Evolutionary conservation across 2,113 vertebrate species (phyloP), one percentile per base, ranked within the genome.

Genomic region (Labeo catla): DNA sequence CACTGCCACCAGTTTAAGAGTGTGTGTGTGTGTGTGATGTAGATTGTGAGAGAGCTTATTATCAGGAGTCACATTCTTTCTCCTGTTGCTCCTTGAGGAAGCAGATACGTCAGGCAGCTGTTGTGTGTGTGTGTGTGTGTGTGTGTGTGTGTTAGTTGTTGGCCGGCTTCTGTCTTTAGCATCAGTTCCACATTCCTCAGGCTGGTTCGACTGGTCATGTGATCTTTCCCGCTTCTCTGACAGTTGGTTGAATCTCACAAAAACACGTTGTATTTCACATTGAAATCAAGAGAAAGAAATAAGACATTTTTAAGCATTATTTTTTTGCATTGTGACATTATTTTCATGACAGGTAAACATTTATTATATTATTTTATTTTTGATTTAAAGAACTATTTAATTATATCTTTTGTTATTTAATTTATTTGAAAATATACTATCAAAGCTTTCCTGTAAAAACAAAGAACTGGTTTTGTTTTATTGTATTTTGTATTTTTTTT

Each of bases 61-160:
- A 74, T 74, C 72, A 74, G 72, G 45, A 74, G 21, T n/a, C 43
- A 47, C 72, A 74, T 74, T 74, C 72, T 76, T 47, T 57, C 70
- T 76, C 39, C n/a, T 74, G 43, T 74, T 45, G 72, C 54, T 76
- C 72, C 36, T 59, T 45, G 54, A 80, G 77, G 54, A 61, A 59
- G 50, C 28, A 39, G 76, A 78, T 36, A 45, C n/a, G 6, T 49
- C 4, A 21, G 59, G 79, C 79, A 81, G 59, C 79, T 65, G 79
- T 61, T 72, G 39, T 0, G 36, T 72, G 36, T 65, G 63, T 28
- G 63, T 23, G 50, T 28, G 63, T 23, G 50, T 13, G 9, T 36
- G 13, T 19, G 15, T 10, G 34, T 39, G 34, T 78, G 76, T 78
- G 49, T 57, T 54, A 1, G 4, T 79, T 36, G 23, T 39, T 57